Conservation (phyloP, 1,140 invertebrate genomes). For the Nephotettix cincticeps region DNA sequence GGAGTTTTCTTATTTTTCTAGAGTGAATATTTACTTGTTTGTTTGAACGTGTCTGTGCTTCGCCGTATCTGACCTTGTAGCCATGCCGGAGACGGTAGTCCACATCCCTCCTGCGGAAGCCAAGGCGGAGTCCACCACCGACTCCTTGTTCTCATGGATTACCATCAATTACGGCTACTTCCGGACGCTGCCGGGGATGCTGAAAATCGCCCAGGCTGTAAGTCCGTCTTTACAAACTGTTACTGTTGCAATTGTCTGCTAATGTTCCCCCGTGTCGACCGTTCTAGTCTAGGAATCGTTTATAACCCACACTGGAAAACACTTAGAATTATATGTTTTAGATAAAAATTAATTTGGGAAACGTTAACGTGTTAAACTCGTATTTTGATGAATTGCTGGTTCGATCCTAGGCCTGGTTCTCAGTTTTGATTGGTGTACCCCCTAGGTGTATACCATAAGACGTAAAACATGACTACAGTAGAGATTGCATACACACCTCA, state of each 20-base stretch:
- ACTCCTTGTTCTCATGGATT: conserved; percentile 45
- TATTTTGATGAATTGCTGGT: too few relatives aligned
- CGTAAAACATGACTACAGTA: too few relatives aligned
- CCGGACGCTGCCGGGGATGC: conserved; percentile 52
- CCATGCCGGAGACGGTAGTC: conserved; percentile 29
- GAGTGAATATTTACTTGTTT: too few relatives aligned
- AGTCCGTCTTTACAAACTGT: conserved; percentile 41
- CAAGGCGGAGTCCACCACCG: conserved; percentile 19
- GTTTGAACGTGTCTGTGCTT: too few relatives aligned
- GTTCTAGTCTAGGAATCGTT: background rate
- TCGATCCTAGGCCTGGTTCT: too few relatives aligned
- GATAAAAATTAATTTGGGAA: conserved; percentile 18
- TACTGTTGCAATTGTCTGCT: background rate
- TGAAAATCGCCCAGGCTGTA: conserved; percentile 56
- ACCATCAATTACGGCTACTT: conserved; percentile 52
- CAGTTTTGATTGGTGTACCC: too few relatives aligned
- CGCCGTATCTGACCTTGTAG: too few relatives aligned
- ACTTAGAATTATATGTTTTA: background rate
- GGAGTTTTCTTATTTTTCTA: too few relatives aligned
- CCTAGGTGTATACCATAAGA: too few relatives aligned
- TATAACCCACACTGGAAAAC: background rate
- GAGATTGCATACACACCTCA: too few relatives aligned
- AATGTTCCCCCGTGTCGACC: background rate
- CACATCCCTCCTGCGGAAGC: background rate
- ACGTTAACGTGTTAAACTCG: too few relatives aligned